A percentile compares a stretch with the other conserved stretches of the same genome.
Conservation (phyloP, 2,888 invertebrate species). For the Catocala sponsa region DNA sequence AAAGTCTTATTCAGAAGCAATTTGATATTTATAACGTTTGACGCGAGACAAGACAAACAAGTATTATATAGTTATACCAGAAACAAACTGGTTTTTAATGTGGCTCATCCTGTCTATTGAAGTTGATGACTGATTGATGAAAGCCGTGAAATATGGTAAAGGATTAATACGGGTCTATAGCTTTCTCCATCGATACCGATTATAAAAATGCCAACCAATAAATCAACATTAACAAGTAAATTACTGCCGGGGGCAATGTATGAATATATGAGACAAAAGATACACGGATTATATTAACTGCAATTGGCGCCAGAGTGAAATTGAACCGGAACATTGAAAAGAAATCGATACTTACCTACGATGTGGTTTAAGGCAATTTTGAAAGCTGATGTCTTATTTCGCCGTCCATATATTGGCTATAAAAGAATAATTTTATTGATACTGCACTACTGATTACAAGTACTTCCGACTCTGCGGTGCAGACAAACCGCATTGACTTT, state of each 20-base stretch:
- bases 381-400: slow-evolving; percentile 62
- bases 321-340: slow-evolving; percentile 77
- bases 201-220: slow-evolving; percentile 67
- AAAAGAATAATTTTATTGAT: slow-evolving; percentile 56
- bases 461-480: slow-evolving; percentile 42
- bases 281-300: slow-evolving; percentile 60
- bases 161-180: slow-evolving; percentile 55
- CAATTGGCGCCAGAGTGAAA: slow-evolving; percentile 69
- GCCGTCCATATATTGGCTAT: slow-evolving; percentile 52
- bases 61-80: slow-evolving; percentile 11
- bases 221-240: slow-evolving; percentile 69
- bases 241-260: slow-evolving; percentile 62
- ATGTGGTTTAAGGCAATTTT: slow-evolving; percentile 67
- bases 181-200: slow-evolving; percentile 74
- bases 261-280: slow-evolving; percentile 52
- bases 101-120: slow-evolving; percentile 45
- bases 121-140: slow-evolving; percentile 60
- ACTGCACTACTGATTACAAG: slow-evolving; percentile 35
- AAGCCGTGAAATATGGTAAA: slow-evolving; percentile 58
- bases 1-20: slow-evolving; percentile 18
- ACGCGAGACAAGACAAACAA: slow-evolving; percentile 20
- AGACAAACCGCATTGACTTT: slow-evolving; percentile 41
- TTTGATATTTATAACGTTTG: slow-evolving; percentile 24
- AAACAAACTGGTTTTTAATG: slow-evolving; percentile 38
- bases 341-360: slow-evolving; percentile 68